Base-by-base conservation (phyloP, 2,797 vertebrate genomes). In the Nyctibius grandis region DNA sequence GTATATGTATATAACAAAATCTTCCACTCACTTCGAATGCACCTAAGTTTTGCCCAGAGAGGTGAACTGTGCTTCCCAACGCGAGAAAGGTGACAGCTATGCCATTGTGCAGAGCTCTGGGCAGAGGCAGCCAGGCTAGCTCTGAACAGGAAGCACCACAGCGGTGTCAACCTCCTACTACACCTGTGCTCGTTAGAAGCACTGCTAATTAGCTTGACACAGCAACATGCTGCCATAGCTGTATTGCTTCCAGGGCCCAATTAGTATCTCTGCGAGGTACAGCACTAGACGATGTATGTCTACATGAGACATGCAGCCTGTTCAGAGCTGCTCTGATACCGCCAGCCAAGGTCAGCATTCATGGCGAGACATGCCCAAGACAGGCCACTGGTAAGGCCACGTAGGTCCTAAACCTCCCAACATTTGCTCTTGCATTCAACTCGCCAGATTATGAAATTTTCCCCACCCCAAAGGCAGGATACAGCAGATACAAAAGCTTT, bases 231-330 rank as follows among this genome's bases (percentile, higher is more conserved):
- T 96, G 89, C 94, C 93, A 59, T 96, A 91, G 51, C 84, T 91
- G 77, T 63, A 85, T 93, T 94, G 91, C 84, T 97, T 96, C 95
- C 94, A 95, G 93, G 88, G 92, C 84, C 95, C 88, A 96, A 97
- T 96, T 97, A 96, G 81, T 91, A 92, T 64, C 95, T 94, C 86
- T 89, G 91, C 6, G 1, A 97, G 95, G 75, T 89, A 85, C 91
- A 79, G 77, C 81, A 59, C 40, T 36, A 85, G 80, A 73, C 0
- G 6, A 36, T 61, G 68, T 15, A n/a, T n/a, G n/a, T n/a, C n/a
- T n/a, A n/a, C n/a, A n/a, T n/a, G n/a, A 95, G 80, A 76, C n/a
- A 44, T 1, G 0, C 86, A 73, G 80, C 74, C 92, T 76, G 86
- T 85, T 87, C 86, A 59, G 76, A 91, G 74, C 51, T 72, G 44